Conservation (phyloP, 2,797 vertebrate species). For the Pygocentrus nattereri region DNA sequence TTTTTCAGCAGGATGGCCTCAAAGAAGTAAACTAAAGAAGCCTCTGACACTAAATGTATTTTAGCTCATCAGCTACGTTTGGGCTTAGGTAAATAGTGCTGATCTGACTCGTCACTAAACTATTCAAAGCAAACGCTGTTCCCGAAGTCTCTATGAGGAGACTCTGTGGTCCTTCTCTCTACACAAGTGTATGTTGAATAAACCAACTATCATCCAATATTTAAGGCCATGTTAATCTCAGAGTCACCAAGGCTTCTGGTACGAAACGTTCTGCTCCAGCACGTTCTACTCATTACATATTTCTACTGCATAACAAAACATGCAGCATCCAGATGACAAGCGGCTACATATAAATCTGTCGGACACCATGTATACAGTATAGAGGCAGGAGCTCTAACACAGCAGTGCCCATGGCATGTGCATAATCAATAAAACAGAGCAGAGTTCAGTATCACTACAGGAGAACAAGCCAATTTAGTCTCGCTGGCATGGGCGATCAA, state of each 20-base stretch:
- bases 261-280: background rate
- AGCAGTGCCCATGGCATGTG: background rate
- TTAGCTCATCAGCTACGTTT: too few relatives aligned
- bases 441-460: background rate
- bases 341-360: background rate
- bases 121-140: too few relatives aligned
- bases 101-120: too few relatives aligned
- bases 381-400: background rate
- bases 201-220: background rate
- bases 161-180: too few relatives aligned
- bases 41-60: too few relatives aligned
- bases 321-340: too few relatives aligned
- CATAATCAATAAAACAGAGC: background rate
- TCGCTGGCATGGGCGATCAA: background rate
- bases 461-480: background rate
- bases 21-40: too few relatives aligned
- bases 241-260: background rate
- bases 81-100: too few relatives aligned
- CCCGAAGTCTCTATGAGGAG: too few relatives aligned
- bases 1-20: too few relatives aligned
- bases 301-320: background rate
- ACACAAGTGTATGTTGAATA: too few relatives aligned
- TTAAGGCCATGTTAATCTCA: background rate
- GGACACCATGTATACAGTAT: background rate
- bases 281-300: background rate